Conservation (phyloP, 1,140 invertebrate genomes). For the Melanaphis sacchari region DNA sequence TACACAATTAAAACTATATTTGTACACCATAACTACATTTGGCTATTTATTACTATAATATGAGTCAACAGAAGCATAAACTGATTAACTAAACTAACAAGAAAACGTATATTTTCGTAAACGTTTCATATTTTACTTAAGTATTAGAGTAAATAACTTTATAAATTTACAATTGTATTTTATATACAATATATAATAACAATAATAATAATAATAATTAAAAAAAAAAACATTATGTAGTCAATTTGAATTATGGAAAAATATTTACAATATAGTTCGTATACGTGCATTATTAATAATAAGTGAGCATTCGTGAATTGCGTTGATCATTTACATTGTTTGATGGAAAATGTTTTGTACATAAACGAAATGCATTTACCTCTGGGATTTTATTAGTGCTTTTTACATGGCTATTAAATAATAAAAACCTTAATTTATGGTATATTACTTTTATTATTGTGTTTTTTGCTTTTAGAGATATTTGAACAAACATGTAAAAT, state of each 20-base stretch:
- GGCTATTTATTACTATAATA: background rate
- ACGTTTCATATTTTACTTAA: background rate
- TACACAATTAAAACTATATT: slow-evolving; percentile 17
- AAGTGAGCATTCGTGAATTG: slow-evolving; percentile 9
- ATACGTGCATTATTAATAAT: slow-evolving; percentile 14
- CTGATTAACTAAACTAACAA: background rate
- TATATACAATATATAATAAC: background rate
- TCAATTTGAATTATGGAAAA: slow-evolving; percentile 30
- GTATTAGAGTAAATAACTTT: background rate
- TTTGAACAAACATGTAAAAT: slow-evolving; percentile 20
- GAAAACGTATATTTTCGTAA: slow-evolving; percentile 6
- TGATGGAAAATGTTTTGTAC: slow-evolving; percentile 34
- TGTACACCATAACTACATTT: background rate
- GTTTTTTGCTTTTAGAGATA: background rate
- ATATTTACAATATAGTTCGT: slow-evolving; percentile 11
- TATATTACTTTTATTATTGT: slow-evolving; percentile 14
- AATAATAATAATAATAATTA: background rate
- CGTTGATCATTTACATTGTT: slow-evolving; percentile 49
- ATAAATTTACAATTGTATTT: slow-evolving; percentile 9
- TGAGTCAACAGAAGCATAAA: background rate
- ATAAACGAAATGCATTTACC: slow-evolving; percentile 29
- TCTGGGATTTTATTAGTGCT: slow-evolving; percentile 46
- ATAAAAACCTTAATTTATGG: slow-evolving; percentile 38
- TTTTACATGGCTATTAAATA: slow-evolving; percentile 24
- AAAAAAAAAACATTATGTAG: background rate